Conservation (phyloP, 1,140 invertebrate species). For the Mercenaria mercenaria region DNA sequence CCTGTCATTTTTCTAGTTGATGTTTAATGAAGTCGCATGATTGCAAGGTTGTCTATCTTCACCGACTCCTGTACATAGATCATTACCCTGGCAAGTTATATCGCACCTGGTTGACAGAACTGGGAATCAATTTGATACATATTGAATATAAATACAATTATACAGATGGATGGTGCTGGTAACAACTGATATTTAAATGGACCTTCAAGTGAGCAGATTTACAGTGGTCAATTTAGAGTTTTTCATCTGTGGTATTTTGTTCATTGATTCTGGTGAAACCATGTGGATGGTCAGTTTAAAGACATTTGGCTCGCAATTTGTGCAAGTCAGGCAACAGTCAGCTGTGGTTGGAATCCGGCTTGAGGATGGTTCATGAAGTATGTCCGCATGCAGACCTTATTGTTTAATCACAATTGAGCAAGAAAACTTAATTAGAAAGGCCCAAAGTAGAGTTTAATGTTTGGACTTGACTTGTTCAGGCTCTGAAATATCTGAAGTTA, state of each 20-base stretch:
- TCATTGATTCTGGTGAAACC: neutral
- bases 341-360: too few species aligned
- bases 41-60: neutral
- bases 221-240: neutral
- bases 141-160: constrained; percentile 16
- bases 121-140: constrained; percentile 2
- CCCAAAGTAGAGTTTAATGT: too few species aligned
- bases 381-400: too few species aligned
- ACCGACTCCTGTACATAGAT: neutral
- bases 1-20: constrained; percentile 16
- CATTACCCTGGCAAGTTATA: neutral
- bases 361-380: too few species aligned
- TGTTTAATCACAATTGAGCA: too few species aligned
- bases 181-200: constrained; percentile 28
- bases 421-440: too few species aligned
- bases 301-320: too few species aligned
- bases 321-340: too few species aligned
- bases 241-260: neutral
- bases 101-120: constrained; percentile 26
- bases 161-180: neutral
- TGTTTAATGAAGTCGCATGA: constrained; percentile 10
- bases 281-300: neutral
- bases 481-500: too few species aligned
- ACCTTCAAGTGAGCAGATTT: neutral
- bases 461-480: too few species aligned